phyloP scores from a whole-genome alignment of 2,888 invertebrate genomes.

The Quadroppia sp. region DNA sequence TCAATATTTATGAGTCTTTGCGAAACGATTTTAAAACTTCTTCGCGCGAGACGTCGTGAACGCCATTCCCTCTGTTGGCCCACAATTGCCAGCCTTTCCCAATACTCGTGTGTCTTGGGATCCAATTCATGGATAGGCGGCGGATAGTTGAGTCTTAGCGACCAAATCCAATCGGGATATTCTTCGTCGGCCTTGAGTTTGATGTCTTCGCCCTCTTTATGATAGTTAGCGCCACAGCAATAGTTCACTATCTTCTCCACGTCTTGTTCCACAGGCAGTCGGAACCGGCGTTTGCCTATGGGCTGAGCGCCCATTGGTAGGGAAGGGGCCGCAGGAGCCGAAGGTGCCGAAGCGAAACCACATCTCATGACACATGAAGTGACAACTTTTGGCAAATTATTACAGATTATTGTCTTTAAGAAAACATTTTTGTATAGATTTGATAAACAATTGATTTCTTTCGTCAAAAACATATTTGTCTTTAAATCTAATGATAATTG shows the following conservation, averaged over 20 bases:
- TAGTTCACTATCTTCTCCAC: constrained; percentile 67
- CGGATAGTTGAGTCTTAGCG: constrained; percentile 61
- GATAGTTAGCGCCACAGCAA: constrained; percentile 81
- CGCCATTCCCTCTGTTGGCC: constrained; percentile 35
- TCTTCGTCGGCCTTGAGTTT: constrained; percentile 68
- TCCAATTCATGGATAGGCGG: constrained; percentile 69
- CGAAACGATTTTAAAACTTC: constrained; percentile 28
- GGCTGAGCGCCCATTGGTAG: constrained; percentile 25
- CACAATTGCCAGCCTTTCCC: constrained; percentile 58
- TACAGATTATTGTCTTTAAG: background rate
- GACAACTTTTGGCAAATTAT: background rate
- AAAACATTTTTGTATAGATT: background rate
- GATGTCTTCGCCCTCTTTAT: constrained; percentile 71
- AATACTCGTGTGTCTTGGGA: constrained; percentile 73
- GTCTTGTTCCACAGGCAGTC: constrained; percentile 78
- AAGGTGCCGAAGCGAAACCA: background rate
- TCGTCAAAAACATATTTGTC: background rate
- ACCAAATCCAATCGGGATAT: constrained; percentile 93
- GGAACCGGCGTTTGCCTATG: constrained; percentile 44
- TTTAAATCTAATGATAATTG: background rate
- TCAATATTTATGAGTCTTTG: background rate
- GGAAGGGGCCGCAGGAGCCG: background rate
- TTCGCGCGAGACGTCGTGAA: constrained; percentile 1
- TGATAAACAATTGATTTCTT: background rate
- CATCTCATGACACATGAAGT: background rate